Evolutionary conservation across 1,140 invertebrate genomes (phyloP), one percentile per base, ranked within the genome.

Genomic region (Eumeta japonica): DNA sequence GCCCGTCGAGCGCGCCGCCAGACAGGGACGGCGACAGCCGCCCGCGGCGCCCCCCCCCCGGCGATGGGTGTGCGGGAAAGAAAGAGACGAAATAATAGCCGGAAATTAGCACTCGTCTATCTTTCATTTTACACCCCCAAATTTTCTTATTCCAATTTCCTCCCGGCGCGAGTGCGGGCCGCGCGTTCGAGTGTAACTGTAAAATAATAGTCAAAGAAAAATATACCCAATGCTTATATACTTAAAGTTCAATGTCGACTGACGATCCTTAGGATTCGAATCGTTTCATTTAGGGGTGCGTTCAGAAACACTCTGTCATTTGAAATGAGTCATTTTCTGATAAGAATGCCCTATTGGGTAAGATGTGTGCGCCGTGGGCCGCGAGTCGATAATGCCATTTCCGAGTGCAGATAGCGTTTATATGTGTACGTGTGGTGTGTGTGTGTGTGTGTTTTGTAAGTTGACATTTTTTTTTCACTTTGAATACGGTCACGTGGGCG

Each of bases 61-160:
- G 52, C 56, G 62, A 67, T 63, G 67, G 62, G 59, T 61, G 58
- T 55, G 54, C 59, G 65, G 52, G 70, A 74, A 68, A 67, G 70
- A 74, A 71, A 74, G 70, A 74, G 70, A 74, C 58, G 57, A 59
- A 66, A 52, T 68, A 71, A 68, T 71, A 65, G 65, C 70, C 70
- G 70, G 70, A 74, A 74, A 74, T 74, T 74, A 74, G 70, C 55
- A 72, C 67, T 74, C 70, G 65, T 72, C 67, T 74, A 74, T 74
- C 70, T 72, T 72, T 74, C 70, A 72, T 72, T 74, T 74, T 74
- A 72, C 70, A 72, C 67, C 70, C n/a, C 70, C 67, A 74, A 74
- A 74, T 72, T 74, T 74, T 74, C 70, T 74, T 74, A 74, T 74
- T 72, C 67, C 70, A 74, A 74, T 74, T 74, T 74, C 70, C 70